Evolutionary conservation across 2,888 invertebrate genomes (phyloP).

Genomic region (Lasioglossum pauxillum): DNA sequence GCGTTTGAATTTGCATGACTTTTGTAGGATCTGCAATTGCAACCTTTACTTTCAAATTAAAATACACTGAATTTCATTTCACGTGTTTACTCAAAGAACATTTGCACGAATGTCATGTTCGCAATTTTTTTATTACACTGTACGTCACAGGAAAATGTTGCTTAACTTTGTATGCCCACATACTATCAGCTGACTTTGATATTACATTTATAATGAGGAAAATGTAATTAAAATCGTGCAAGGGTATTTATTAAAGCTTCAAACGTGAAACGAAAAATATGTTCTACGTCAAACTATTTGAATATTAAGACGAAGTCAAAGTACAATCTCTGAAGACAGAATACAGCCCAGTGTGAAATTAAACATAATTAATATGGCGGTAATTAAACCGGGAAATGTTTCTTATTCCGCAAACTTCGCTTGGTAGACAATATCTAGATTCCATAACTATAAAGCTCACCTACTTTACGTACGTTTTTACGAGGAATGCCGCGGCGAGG

Average conservation of each 20-base stretch:
- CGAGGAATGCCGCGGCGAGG: not conserved
- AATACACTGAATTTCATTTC: too few species aligned
- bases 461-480: slow-evolving; percentile 11
- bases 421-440: not conserved
- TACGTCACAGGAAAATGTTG: not conserved
- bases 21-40: too few species aligned
- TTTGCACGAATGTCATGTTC: not conserved
- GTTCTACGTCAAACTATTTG: not conserved
- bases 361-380: not conserved
- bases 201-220: not conserved
- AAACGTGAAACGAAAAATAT: not conserved
- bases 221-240: not conserved
- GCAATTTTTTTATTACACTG: not conserved
- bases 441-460: not conserved
- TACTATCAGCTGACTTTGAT: not conserved
- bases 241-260: not conserved
- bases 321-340: not conserved
- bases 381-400: not conserved
- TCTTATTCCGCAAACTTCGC: not conserved
- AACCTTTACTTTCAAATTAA: too few species aligned
- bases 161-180: not conserved
- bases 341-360: not conserved
- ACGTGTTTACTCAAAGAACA: too few species aligned
- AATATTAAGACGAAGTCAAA: not conserved
- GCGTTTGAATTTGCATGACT: too few species aligned